Evolutionary conservation across 2,797 vertebrate genomes (phyloP).

Genomic region (Sebastiscus tertius): DNA sequence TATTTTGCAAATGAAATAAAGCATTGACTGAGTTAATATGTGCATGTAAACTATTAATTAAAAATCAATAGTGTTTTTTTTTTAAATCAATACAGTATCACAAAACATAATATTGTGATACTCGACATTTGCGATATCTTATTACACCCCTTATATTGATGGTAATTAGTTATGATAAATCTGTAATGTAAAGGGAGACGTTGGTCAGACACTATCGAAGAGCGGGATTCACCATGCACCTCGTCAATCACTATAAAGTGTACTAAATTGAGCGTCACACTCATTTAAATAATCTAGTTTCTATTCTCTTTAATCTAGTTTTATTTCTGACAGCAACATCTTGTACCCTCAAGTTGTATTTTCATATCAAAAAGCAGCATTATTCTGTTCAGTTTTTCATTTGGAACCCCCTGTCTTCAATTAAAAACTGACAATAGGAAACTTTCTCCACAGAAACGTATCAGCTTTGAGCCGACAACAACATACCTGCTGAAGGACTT

Average conservation of each 20-base stretch:
- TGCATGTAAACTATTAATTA: no score
- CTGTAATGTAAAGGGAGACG: neutral
- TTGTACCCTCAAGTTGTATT: neutral
- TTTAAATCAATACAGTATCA: no score
- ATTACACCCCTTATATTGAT: neutral
- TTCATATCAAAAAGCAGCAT: neutral
- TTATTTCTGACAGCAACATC: neutral
- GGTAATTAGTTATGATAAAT: neutral
- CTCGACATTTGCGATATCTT: no score
- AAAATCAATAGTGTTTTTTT: no score
- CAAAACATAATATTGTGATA: no score
- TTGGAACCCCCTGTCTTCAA: neutral
- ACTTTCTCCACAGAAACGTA: constrained; percentile 84
- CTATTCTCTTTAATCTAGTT: neutral
- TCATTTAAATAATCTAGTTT: neutral
- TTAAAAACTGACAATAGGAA: constrained; percentile 5
- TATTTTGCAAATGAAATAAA: no score
- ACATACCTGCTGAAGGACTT: constrained; percentile 95
- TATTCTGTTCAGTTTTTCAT: neutral
- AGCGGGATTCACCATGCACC: neutral
- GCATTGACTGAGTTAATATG: no score
- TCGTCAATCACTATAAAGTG: neutral
- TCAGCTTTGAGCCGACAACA: constrained; percentile 93
- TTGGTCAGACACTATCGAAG: neutral
- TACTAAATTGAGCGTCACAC: neutral